Evolutionary conservation across 2,888 invertebrate genomes (phyloP), one percentile per base, ranked within the genome.

Genomic region (Smittia sp.): DNA sequence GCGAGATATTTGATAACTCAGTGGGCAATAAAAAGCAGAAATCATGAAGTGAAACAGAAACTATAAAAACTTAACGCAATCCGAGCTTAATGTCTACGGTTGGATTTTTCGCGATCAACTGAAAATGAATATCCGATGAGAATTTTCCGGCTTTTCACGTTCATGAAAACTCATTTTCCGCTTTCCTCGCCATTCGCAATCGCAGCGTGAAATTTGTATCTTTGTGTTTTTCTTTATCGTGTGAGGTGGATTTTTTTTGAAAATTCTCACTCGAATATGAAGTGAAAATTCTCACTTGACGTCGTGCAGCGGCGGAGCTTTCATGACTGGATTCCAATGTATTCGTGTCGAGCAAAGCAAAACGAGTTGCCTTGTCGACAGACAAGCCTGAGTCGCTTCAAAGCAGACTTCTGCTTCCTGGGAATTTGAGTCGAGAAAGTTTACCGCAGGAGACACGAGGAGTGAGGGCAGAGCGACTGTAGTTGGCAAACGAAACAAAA

Each of bases 61-160:
- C 46, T 46, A n/a, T 46, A 15, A 46, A 46, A 46, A 13, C 9
- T 32, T 32, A 6, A n/a, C n/a, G n/a, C n/a, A n/a, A n/a, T 9
- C 32, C 32, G 32, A 32, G 32, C 9, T 46, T 15, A 46, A 46
- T 46, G 46, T 46, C n/a, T 46, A 11, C 2, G 2, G n/a, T n/a
- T 46, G 2, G 15, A 46, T n/a, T n/a, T 46, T 46, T n/a, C 15
- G 46, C 46, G 46, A 15, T 15, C 46, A 46, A 46, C 46, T 46
- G 46, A 46, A 46, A 46, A 46, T 46, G 15, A 46, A 46, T 46
- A 46, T 46, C 46, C 46, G 46, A 46, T 46, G 46, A 46, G 46
- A n/a, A 46, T 46, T 9, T 38, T 46, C 15, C 15, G 46, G 15
- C 32, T 46, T 46, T 46, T 2, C 46, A 46, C 46, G 11, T 46